Base-by-base conservation (phyloP, 1,140 invertebrate species). In the Diploscapter pachys region DNA sequence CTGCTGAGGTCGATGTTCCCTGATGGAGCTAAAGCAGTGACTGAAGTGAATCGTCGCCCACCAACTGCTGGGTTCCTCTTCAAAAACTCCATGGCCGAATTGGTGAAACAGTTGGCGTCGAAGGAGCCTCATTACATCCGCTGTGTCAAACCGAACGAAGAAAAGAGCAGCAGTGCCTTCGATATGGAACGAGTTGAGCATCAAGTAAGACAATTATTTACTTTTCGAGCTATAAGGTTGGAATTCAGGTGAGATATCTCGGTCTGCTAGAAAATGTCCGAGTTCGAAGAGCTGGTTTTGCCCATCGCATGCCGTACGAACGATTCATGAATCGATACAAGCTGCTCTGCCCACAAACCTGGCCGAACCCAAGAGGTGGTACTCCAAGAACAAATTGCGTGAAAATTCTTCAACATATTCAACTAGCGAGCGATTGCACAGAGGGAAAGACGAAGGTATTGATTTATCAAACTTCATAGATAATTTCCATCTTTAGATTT, bases 261-360 rank as follows among this genome's bases (percentile, higher is more conserved):
- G 89, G 90, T 2, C 80, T 90, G 4, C 89, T 89, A 69, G 90
- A 90, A 83, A 90, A 90, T 80, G 90, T 90, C 65, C 85, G 89
- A 69, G 89, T 91, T 3, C 84, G 90, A 55, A 83, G 90, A 80
- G 90, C 90, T 11, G 90, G 90, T 11, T 90, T 89, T 82, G 90
- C 90, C 4, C 90, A 90, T 79, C 85, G 90, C 49, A 71, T 80
- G 64, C 50, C 71, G 11, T 79, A 79, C 53, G 71, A 74, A 54
- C 64, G 78, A 13, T 79, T 79, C 51, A 56, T 79, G 0, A 66
- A 78, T 8, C 63, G 94, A 74, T 98, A 98, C 88, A 98, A 98
- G 89, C 95, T 96, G 92, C 92, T 96, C 79, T 93, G 92, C 0
- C 90, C 91, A 79, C 91, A 91, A 84, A 97, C 94, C 3, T 98